Conservation (phyloP, 2,888 invertebrate species). For the Saturnia pavonia region DNA sequence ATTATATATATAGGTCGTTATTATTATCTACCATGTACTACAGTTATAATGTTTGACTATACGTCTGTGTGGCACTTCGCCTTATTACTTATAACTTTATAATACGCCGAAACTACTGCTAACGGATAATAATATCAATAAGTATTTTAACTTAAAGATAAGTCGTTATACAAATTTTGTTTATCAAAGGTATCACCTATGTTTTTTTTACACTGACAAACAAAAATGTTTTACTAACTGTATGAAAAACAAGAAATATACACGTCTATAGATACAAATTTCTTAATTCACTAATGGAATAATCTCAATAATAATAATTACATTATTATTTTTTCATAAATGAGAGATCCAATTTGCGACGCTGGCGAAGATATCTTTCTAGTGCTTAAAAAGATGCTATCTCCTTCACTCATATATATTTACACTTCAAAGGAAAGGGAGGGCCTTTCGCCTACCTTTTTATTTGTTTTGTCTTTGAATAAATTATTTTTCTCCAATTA, state of each 20-base stretch:
- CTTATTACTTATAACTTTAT: background rate
- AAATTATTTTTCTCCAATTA: background rate
- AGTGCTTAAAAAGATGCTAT: conserved; percentile 25
- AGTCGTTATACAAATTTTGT: background rate
- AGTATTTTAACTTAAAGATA: background rate
- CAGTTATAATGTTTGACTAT: background rate
- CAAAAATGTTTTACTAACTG: conserved; percentile 1
- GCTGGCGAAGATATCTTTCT: conserved; percentile 50
- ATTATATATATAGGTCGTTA: background rate
- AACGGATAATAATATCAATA: background rate
- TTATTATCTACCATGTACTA: background rate
- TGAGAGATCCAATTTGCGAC: conserved; percentile 74
- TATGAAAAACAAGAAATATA: conserved; percentile 15
- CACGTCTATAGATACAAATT: conserved; percentile 31
- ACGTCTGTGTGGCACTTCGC: background rate
- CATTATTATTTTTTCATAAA: conserved; percentile 46
- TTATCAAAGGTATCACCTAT: background rate
- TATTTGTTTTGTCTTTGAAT: background rate
- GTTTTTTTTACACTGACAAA: background rate
- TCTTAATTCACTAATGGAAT: conserved; percentile 80
- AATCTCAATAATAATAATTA: conserved; percentile 68
- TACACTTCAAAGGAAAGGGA: background rate
- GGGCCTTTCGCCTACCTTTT: background rate
- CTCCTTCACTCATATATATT: conserved; percentile 28
- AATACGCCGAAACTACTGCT: background rate